A percentile compares a stretch with the other conserved stretches of the same genome.
phyloP scores from a whole-genome alignment of 2,113 vertebrate species.

The Rousettus leschenaultii region DNA sequence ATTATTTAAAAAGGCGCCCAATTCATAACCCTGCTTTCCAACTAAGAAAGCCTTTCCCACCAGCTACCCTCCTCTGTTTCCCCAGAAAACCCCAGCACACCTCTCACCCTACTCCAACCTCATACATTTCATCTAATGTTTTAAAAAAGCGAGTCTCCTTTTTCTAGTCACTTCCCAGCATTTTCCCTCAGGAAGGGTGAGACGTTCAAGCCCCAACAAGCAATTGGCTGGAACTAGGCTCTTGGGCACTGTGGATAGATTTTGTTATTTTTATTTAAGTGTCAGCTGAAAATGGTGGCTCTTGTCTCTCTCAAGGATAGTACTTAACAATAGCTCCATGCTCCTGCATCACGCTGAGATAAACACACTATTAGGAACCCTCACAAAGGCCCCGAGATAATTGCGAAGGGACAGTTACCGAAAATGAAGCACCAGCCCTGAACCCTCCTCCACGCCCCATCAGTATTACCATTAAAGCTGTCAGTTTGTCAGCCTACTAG shows the following conservation, averaged over 20 bases:
- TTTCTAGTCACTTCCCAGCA: not conserved
- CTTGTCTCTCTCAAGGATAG: conserved; percentile 39
- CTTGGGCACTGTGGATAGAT: not conserved
- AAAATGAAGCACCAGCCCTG: conserved; percentile 55
- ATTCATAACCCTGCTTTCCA: not conserved
- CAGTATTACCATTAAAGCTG: conserved; percentile 71
- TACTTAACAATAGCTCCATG: conserved; percentile 20
- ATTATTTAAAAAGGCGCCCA: conserved; percentile 69
- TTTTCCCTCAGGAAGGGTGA: not conserved
- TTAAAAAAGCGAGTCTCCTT: not conserved
- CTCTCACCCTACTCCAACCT: not conserved
- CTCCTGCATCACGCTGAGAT: conserved; percentile 39
- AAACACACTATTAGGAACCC: not conserved
- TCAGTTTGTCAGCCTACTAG: conserved; percentile 79
- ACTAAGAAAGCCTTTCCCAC: not conserved
- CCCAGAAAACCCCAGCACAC: not conserved
- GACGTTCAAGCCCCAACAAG: not conserved
- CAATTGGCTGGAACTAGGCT: conserved; percentile 22
- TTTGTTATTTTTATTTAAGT: conserved; percentile 67
- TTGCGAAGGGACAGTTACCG: conserved; percentile 46
- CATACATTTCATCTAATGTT: not conserved
- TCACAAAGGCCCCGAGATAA: conserved; percentile 10
- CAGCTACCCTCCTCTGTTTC: not conserved
- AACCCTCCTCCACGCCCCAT: conserved; percentile 49
- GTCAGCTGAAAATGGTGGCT: conserved; percentile 4